phyloP scores from a whole-genome alignment of 1,140 invertebrate genomes.

The Drosophila virilis region DNA sequence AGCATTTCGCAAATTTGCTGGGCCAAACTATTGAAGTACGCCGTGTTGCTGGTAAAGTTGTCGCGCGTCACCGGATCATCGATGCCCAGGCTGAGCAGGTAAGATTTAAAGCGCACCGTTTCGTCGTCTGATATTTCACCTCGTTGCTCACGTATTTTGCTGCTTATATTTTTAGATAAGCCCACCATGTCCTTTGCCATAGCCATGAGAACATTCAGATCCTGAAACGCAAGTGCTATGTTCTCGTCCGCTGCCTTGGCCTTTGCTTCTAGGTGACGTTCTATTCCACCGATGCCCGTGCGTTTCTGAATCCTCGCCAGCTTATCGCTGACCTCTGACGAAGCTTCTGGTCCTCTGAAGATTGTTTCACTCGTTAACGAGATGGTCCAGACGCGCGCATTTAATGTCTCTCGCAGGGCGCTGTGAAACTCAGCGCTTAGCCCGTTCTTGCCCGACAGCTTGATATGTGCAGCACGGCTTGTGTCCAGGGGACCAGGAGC shows the following conservation, averaged over 20 bases:
- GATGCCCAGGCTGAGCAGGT: conserved; percentile 97
- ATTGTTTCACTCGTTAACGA: conserved; percentile 51
- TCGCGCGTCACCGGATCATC: conserved; percentile 98
- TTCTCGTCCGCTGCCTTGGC: conserved; percentile 95
- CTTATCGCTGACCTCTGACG: conserved; percentile 83
- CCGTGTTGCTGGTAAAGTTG: conserved; percentile 93
- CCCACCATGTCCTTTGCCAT: conserved; percentile 99
- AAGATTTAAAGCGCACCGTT: conserved; percentile 97
- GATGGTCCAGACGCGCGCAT: conserved; percentile 88
- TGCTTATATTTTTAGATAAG: conserved; percentile 95
- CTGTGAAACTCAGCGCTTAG: conserved; percentile 89
- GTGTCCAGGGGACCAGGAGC: conserved; percentile 90
- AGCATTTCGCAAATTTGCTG: conserved; percentile 94
- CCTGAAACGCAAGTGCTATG: conserved; percentile 97
- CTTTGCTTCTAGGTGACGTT: conserved; percentile 95
- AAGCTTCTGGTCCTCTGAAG: conserved; percentile 49
- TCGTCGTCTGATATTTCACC: conserved; percentile 99
- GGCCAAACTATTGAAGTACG: conserved; percentile 94
- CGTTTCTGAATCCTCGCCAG: conserved; percentile 86
- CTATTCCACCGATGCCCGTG: conserved; percentile 97
- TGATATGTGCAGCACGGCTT: conserved; percentile 91
- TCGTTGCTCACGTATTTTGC: conserved; percentile 97
- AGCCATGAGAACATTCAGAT: conserved; percentile 95
- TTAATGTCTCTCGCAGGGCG: conserved; percentile 87
- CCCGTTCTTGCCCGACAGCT: conserved; percentile 95